A percentile compares a stretch with the other conserved stretches of the same genome.
These are phyloP conservation scores for Aegithalos caudatus DNA, from an alignment of 2,113 vertebrate genomes.

Conservation along the genomic window DNA sequence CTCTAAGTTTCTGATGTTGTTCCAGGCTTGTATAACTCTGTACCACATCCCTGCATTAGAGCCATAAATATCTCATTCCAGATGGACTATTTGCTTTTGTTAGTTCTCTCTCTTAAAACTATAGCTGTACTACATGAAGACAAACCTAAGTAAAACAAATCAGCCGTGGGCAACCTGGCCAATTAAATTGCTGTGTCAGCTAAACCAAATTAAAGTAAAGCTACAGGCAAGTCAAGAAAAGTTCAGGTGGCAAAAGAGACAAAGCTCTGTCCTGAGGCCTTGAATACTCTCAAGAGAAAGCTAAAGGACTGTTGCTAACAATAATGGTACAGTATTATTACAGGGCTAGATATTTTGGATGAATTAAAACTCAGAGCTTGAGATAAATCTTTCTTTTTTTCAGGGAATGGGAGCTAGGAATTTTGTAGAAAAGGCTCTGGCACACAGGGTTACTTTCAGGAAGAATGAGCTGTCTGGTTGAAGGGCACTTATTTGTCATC, in stretches of 20 bases:
- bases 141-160: background rate
- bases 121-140: background rate
- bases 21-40: background rate
- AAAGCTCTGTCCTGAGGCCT: background rate
- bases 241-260: background rate
- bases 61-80: background rate
- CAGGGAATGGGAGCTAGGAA: background rate
- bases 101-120: background rate
- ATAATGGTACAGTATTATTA: background rate
- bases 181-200: background rate
- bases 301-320: background rate
- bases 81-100: background rate
- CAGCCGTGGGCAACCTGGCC: background rate
- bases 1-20: background rate
- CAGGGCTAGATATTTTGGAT: background rate
- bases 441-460: background rate
- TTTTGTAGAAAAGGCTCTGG: background rate
- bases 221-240: background rate
- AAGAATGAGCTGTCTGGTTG: background rate
- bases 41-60: background rate
- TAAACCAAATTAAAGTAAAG: background rate
- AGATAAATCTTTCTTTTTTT: background rate
- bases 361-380: background rate
- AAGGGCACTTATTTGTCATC: background rate
- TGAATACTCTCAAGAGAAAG: background rate